Percentiles rank a stretch among this genome's conserved stretches.
Evolutionary conservation across 2,888 invertebrate species (phyloP).

Genomic region (Polymixis lichenea): DNA sequence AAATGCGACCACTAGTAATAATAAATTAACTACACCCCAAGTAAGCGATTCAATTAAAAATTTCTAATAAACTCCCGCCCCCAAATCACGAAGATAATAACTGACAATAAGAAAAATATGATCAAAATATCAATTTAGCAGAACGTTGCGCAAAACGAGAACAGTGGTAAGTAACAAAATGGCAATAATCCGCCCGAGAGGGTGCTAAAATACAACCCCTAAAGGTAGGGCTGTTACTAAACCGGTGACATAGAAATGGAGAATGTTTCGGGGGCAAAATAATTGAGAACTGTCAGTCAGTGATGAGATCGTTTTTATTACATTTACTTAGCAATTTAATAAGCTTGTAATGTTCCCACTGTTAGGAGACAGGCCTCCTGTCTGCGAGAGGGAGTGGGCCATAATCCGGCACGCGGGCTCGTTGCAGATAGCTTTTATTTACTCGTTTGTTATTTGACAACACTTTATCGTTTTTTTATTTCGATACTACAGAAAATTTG

Average conservation of each 20-base stretch:
- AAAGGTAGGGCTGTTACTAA: constrained; percentile 22
- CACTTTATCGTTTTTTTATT: no score
- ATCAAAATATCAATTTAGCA: constrained; percentile 50
- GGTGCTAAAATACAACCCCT: constrained; percentile 41
- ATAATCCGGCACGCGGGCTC: no score
- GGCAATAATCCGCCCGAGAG: constrained; percentile 40
- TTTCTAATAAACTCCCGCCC: constrained; percentile 3
- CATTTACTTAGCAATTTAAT: not conserved
- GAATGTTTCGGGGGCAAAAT: not conserved
- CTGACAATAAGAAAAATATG: constrained; percentile 31
- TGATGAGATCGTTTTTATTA: not conserved
- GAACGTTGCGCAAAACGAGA: constrained; percentile 34
- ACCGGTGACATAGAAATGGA: not conserved
- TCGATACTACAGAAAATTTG: no score
- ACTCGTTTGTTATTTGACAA: no score
- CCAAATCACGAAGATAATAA: constrained; percentile 9
- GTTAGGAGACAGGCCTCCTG: not conserved
- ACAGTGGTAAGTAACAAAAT: constrained; percentile 49
- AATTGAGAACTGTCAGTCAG: not conserved
- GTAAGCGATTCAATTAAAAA: constrained; percentile 1
- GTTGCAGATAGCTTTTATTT: no score
- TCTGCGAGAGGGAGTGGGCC: no score
- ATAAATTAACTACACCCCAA: not conserved
- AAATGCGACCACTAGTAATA: not conserved
- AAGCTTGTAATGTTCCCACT: not conserved